These are phyloP conservation scores for Sinonovacula constricta DNA, from an alignment of 1,140 invertebrate genomes.

Conservation along the genomic window DNA sequence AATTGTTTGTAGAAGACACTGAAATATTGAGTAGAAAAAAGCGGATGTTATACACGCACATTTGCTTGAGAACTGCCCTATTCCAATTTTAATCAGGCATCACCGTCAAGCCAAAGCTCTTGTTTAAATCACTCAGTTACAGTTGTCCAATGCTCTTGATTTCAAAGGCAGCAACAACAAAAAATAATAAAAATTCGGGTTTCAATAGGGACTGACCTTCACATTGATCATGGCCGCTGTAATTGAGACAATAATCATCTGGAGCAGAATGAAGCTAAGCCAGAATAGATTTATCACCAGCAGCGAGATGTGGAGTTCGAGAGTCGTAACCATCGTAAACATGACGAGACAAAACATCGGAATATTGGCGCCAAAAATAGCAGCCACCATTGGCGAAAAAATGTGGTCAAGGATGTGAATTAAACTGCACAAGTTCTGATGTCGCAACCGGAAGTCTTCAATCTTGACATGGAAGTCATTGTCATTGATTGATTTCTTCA, in stretches of 20 bases:
- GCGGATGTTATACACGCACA: no score
- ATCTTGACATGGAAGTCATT: background rate
- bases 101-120: no score
- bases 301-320: constrained; percentile 7
- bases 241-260: background rate
- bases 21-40: no score
- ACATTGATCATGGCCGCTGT: background rate
- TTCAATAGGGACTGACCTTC: constrained; percentile 1
- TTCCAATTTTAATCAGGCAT: no score
- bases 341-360: constrained; percentile 18
- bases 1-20: no score
- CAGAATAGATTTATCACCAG: constrained; percentile 24
- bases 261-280: constrained; percentile 5
- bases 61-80: no score
- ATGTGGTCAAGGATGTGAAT: background rate
- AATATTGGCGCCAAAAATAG: constrained; percentile 6
- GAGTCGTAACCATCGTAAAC: background rate
- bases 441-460: constrained; percentile 6
- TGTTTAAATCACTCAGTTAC: no score
- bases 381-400: constrained; percentile 5
- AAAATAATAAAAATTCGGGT: no score
- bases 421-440: background rate
- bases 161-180: no score
- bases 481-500: background rate
- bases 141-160: no score